These are phyloP conservation scores for Gallinago paraguaiae DNA, from an alignment of 2,113 vertebrate species.

Conservation along the genomic window DNA sequence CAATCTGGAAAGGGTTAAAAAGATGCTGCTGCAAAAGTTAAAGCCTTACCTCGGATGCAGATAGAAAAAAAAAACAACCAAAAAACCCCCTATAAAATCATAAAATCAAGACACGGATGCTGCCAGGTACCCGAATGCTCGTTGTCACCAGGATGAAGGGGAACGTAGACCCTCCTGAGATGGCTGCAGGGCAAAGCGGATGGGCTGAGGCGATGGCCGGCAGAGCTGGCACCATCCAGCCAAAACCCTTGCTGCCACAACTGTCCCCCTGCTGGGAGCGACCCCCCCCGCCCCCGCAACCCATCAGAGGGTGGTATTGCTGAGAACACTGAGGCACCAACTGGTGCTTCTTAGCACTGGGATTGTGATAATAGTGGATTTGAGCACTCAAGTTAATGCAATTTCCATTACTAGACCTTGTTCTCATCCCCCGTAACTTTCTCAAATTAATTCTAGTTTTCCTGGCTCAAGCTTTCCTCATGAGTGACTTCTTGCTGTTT, in stretches of 20 bases:
- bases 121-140: neutral
- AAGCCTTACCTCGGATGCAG: neutral
- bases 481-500: neutral
- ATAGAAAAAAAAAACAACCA: too few species aligned
- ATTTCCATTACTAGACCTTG: slow-evolving; percentile 11
- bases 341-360: neutral
- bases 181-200: neutral
- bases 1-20: neutral
- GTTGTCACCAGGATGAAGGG: neutral
- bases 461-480: neutral
- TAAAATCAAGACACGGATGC: neutral
- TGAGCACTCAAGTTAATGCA: slow-evolving; percentile 21
- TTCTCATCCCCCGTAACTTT: neutral
- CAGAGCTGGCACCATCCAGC: neutral
- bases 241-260: neutral
- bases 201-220: accelerated
- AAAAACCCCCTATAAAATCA: too few species aligned
- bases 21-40: neutral
- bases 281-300: neutral
- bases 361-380: neutral
- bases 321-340: neutral
- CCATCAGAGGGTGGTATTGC: neutral
- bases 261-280: neutral
- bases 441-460: slow-evolving; percentile 38
- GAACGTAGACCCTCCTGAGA: neutral